Percentiles rank a stretch among this genome's conserved stretches.
phyloP scores from a whole-genome alignment of 2,888 invertebrate genomes.

The Conistra vaccinii region DNA sequence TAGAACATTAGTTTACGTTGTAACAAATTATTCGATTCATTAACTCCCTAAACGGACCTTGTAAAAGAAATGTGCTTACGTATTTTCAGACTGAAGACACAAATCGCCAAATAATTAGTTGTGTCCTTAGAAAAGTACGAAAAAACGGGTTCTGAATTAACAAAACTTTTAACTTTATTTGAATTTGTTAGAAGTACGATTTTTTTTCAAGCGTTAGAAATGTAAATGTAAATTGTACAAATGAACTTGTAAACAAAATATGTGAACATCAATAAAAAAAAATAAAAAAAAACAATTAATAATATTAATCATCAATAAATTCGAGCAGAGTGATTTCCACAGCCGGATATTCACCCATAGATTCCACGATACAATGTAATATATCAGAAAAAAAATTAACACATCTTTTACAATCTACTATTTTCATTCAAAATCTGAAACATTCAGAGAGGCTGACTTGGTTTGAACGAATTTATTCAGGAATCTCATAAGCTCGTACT shows the following conservation, averaged over 20 bases:
- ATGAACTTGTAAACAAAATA: neutral
- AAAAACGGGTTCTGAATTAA: constrained; percentile 30
- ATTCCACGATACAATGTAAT: neutral
- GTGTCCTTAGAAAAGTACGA: constrained; percentile 32
- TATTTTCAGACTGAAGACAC: constrained; percentile 53
- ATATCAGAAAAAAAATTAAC: neutral
- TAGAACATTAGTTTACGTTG: constrained; percentile 55
- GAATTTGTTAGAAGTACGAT: constrained; percentile 16
- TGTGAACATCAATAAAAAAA: neutral
- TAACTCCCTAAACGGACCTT: constrained; percentile 63
- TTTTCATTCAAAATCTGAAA: neutral
- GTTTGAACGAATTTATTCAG: constrained; percentile 11
- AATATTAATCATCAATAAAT: neutral
- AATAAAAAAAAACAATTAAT: no score
- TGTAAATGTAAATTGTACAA: neutral
- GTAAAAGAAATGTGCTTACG: constrained; percentile 59
- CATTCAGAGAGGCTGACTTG: neutral
- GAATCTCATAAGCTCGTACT: constrained; percentile 43
- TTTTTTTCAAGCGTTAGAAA: neutral
- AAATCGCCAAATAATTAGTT: constrained; percentile 67
- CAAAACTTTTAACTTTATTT: constrained; percentile 1
- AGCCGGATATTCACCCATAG: neutral
- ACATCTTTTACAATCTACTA: neutral
- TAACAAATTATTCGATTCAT: constrained; percentile 69
- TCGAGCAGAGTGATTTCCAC: no score